Evolutionary conservation across 2,797 vertebrate genomes (phyloP), one percentile per base, ranked within the genome.

Genomic region (Cyprinodon diabolis): DNA sequence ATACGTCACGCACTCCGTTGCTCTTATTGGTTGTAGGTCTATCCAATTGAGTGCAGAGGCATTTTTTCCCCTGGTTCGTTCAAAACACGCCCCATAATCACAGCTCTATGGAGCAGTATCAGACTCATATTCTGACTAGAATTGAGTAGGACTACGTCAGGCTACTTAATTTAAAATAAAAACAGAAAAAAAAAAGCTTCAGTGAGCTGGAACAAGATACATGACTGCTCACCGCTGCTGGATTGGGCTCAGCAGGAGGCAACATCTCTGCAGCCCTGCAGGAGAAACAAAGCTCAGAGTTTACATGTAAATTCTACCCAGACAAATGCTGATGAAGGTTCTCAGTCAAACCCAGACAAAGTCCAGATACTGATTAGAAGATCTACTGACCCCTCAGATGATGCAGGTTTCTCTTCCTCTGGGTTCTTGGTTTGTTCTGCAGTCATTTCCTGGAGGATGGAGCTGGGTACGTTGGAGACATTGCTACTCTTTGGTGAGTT

Each of bases 401-500:
- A 65, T 21, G 4, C 40, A 4, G 66, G 54, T 47, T 89, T 79
- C 52, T 78, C 58, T 76, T 88, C 70, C 65, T 68, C 73, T 10
- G 81, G 81, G 37, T 68, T 67, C 11, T 77, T 74, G 0, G 1
- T 66, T 57, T 70, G 66, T 68, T 79, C 78, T 63, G 74, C 60
- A 55, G 58, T 2, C 3, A 25, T 12, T 78, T 88, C 78, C 10
- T 10, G 37, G 6, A 47, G 69, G 25, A 71, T 37, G 4, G 79
- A 52, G 71, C 35, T 77, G 23, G 77, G 66, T 65, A 88, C 83
- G 35, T 66, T 49, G 23, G 77, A 63, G 65, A 88, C 83, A 30
- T 66, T 49, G 5, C 52, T 77, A 78, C 78, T 56, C 67, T 84
- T 66, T 2, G 91, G 91, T 14, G 95, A 96, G 67, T 87, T 90